Evolutionary conservation across 2,888 invertebrate species (phyloP), one percentile per base, ranked within the genome.

Genomic region (Aleiodes testaceus): DNA sequence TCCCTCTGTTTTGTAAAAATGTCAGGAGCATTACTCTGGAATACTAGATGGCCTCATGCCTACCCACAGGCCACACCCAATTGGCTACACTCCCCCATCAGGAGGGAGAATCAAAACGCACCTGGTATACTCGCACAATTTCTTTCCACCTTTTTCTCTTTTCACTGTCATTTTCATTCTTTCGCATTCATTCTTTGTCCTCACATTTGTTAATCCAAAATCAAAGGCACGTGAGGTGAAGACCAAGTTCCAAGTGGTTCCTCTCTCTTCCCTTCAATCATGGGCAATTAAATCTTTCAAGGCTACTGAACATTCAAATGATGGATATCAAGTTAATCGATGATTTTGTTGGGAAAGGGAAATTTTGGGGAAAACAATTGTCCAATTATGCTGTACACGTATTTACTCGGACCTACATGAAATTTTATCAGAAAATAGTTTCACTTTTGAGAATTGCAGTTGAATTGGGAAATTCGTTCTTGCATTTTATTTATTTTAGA

Each of bases 21-120:
- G 42, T 18, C 1, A 18, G 42, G 16, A 12, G 44, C 73, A 61
- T 69, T 72, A 73, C 76, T 67, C 65, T 65, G 67, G 42, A 59
- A 81, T 79, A 80, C 81, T 72, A 76, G 79, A 79, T 79, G 79
- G 78, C 77, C 76, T 78, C 73, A 30, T 75, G 66, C 64, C 61
- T 67, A 44, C 69, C 70, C 53, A 53, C 55, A 74, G 66, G 77
- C 77, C 79, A 77, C 78, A 74, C 79, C 80, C 74, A 76, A 77
- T 78, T 76, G 76, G 74, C 52, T 65, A 64, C 66, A 68, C 69
- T 68, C 69, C 72, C 55, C 55, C 49, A 36, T 36, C 49, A 6
- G 20, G 44, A 53, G 44, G 70, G 72, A 72, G 74, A 69, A 73
- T 73, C 73, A 71, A 72, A 61, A 72, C 61, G 16, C 55, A 50